These are phyloP conservation scores for Eciton burchellii DNA, from an alignment of 1,140 invertebrate species.

Conservation along the genomic window DNA sequence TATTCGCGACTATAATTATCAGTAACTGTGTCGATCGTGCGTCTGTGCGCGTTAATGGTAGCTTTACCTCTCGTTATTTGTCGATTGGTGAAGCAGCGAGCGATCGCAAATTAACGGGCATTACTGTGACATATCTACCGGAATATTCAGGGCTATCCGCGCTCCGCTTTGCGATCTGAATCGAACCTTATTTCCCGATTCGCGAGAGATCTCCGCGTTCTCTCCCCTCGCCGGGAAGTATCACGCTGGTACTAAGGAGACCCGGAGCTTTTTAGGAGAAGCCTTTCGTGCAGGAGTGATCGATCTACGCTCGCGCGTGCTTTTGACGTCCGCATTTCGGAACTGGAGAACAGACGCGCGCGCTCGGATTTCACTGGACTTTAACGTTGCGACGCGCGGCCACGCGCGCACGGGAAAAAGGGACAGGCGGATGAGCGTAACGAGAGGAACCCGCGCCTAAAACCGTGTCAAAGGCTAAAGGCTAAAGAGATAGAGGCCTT, in stretches of 20 bases:
- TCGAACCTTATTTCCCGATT: not conserved
- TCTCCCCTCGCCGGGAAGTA: not conserved
- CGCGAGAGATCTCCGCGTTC: not conserved
- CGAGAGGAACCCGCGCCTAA: conserved; percentile 1
- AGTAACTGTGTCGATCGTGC: not conserved
- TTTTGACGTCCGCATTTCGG: not conserved
- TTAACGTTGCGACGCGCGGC: conserved; percentile 52
- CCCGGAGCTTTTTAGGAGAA: conserved; percentile 11
- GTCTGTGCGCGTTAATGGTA: not conserved
- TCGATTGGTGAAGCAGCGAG: not conserved
- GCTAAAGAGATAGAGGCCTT: conserved; percentile 19
- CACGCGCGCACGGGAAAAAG: conserved; percentile 23
- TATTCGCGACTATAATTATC: conserved; percentile 27
- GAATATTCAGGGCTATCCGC: not conserved
- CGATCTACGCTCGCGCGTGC: conserved; percentile 5
- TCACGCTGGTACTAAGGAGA: not conserved
- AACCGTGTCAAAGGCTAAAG: conserved; percentile 54
- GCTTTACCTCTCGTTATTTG: not conserved
- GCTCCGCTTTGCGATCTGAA: not conserved
- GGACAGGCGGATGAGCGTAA: conserved; percentile 42
- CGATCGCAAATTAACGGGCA: not conserved
- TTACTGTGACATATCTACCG: too few relatives aligned
- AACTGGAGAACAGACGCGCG: conserved; percentile 6
- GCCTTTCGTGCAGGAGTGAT: conserved; percentile 3
- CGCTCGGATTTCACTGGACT: conserved; percentile 40